These are phyloP conservation scores for Heliconius aoede DNA, from an alignment of 2,888 invertebrate genomes.

Conservation along the genomic window DNA sequence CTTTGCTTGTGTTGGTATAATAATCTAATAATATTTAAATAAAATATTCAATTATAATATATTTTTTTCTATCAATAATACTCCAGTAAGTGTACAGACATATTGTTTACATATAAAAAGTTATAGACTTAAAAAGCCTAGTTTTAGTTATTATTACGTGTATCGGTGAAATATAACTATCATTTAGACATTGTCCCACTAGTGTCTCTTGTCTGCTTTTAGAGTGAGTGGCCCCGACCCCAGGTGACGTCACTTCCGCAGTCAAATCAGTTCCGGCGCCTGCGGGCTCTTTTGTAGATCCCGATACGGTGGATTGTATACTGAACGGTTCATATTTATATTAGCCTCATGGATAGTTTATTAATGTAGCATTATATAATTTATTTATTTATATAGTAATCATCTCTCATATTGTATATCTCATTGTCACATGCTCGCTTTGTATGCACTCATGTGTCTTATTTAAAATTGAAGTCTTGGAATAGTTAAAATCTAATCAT, in stretches of 20 bases:
- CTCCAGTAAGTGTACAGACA: neutral
- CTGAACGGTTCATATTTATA: slow-evolving; percentile 68
- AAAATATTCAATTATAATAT: neutral
- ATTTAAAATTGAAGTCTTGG: too few species aligned
- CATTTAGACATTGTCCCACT: slow-evolving; percentile 7
- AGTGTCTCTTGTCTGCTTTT: slow-evolving; percentile 20
- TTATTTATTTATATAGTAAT: too few species aligned
- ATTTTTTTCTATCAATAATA: neutral
- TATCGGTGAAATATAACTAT: slow-evolving; percentile 4
- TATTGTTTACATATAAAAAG: neutral
- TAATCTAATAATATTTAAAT: too few species aligned
- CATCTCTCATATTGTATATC: too few species aligned
- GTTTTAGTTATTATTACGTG: neutral
- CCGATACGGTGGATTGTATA: slow-evolving; percentile 68
- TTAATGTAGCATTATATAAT: neutral
- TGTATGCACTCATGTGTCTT: too few species aligned
- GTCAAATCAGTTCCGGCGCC: slow-evolving; percentile 78
- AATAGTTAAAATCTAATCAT: too few species aligned
- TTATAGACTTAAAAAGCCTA: too few species aligned
- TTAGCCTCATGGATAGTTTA: slow-evolving; percentile 64
- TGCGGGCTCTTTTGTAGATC: slow-evolving; percentile 70
- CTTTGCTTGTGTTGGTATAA: too few species aligned
- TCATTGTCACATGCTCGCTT: too few species aligned
- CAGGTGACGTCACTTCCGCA: slow-evolving; percentile 76
- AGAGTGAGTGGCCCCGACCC: slow-evolving; percentile 55